Base-by-base conservation (phyloP, 2,888 invertebrate genomes). In the Thyatira batis region DNA sequence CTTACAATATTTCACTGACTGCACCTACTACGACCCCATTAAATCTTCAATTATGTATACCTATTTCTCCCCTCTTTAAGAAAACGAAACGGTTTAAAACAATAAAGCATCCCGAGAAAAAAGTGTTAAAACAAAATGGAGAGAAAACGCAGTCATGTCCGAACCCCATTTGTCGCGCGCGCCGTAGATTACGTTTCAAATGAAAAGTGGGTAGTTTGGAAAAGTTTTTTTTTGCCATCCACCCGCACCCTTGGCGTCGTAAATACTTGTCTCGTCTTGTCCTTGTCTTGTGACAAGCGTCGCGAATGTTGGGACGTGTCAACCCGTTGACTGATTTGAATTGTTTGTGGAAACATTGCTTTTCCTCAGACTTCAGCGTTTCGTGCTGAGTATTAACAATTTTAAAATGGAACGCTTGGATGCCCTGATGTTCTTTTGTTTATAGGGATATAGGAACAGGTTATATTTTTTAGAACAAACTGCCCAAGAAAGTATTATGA, bases 181-280 rank as follows among this genome's bases (percentile, higher is more conserved):
- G 67, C 72, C 73, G 85, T 89, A 87, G 88, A 88, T 89, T 89
- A 83, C 85, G 79, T 85, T 82, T 81, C 80, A 87, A 89, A 87
- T 89, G 87, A 89, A 86, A 87, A 88, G 88, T 82, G 84, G 84
- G 83, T 87, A 84, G 87, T 87, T 84, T 78, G 60, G 72, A 75
- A 81, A 76, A 76, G 63, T 71, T 75, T 79, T 82, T 80, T 85
- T 84, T 80, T 82, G 77, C 74, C 73, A 72, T 67, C 63, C 6
- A 23, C 23, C 23, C 23, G 23, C 23, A 23, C 67, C 71, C 76
- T 60, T 61, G 51, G 64, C 57, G 71, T 80, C 82, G 84, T 86
- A 86, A 87, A 85, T 87, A 84, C 77, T 80, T 74, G 77, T 74
- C 77, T 50, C 17, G 23, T 27, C 23, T 43, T 44, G 27, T 20